These are phyloP conservation scores for Meloe dianella DNA, from an alignment of 2,888 invertebrate species.

Conservation along the genomic window DNA sequence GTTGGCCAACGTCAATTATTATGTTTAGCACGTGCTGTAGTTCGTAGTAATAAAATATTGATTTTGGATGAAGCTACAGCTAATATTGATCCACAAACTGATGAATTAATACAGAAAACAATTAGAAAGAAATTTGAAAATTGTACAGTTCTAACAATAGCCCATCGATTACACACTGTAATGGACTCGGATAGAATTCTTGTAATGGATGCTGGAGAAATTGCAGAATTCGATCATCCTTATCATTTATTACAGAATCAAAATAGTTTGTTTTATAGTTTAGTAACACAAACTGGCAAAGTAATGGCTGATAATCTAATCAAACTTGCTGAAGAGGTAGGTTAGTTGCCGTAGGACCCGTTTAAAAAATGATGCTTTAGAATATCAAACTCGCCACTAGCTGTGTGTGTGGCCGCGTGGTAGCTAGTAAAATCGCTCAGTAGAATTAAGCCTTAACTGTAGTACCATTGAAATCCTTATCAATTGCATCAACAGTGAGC, in stretches of 20 bases:
- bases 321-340: slow-evolving; percentile 41
- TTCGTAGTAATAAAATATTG: slow-evolving; percentile 57
- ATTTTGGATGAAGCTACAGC: slow-evolving; percentile 77
- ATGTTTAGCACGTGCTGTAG: slow-evolving; percentile 71
- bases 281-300: slow-evolving; percentile 73
- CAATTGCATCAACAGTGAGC: too few relatives aligned
- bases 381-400: too few relatives aligned
- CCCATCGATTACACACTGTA: slow-evolving; percentile 82
- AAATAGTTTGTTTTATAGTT: slow-evolving; percentile 47
- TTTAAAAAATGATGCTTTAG: too few relatives aligned
- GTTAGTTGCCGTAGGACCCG: background rate
- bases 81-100: slow-evolving; percentile 80
- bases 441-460: too few relatives aligned
- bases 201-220: slow-evolving; percentile 78
- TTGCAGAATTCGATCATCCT: slow-evolving; percentile 80
- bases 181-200: slow-evolving; percentile 85
- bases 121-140: slow-evolving; percentile 75
- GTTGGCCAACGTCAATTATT: slow-evolving; percentile 69
- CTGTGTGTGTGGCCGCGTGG: too few relatives aligned
- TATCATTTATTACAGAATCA: slow-evolving; percentile 65
- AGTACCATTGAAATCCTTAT: too few relatives aligned
- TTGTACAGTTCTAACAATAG: slow-evolving; percentile 85
- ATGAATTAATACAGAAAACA: slow-evolving; percentile 76
- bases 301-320: slow-evolving; percentile 45
- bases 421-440: too few relatives aligned